These are phyloP conservation scores for Erpobdella octoculata DNA, from an alignment of 2,888 invertebrate genomes.

Conservation along the genomic window DNA sequence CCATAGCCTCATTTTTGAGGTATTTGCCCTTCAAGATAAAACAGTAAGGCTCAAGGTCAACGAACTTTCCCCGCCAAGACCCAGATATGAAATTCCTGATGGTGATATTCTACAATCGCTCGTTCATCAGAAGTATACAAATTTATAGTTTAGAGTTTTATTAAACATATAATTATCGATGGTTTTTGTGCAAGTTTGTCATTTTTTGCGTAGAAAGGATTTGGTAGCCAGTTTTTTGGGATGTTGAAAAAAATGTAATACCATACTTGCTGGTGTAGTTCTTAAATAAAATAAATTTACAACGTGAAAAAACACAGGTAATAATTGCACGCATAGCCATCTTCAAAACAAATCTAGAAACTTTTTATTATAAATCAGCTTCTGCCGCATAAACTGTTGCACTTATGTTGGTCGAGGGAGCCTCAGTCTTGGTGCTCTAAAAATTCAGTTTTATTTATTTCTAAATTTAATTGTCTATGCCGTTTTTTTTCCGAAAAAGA, in stretches of 20 bases:
- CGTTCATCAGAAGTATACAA: slow-evolving; percentile 53
- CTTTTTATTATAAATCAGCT: no score
- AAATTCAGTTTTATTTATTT: no score
- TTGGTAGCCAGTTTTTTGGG: neutral
- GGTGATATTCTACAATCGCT: slow-evolving; percentile 72
- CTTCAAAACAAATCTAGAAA: no score
- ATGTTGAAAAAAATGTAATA: no score
- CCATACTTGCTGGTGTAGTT: no score
- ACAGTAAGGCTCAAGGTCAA: slow-evolving; percentile 67
- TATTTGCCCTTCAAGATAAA: slow-evolving; percentile 65
- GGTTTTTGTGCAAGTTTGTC: neutral
- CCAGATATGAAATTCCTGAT: slow-evolving; percentile 54
- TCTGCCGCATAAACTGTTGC: no score
- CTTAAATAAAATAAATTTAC: no score
- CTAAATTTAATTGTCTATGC: neutral
- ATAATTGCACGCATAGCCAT: no score
- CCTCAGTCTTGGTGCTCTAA: no score
- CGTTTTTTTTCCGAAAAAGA: neutral
- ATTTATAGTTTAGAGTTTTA: no score
- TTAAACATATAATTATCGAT: neutral
- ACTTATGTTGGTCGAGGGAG: no score
- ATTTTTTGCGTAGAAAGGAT: neutral
- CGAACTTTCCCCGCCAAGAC: slow-evolving; percentile 65
- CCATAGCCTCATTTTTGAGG: slow-evolving; percentile 38
- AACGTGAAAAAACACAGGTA: no score